Conservation (phyloP, 2,113 vertebrate genomes). For the Centropus bengalensis region DNA sequence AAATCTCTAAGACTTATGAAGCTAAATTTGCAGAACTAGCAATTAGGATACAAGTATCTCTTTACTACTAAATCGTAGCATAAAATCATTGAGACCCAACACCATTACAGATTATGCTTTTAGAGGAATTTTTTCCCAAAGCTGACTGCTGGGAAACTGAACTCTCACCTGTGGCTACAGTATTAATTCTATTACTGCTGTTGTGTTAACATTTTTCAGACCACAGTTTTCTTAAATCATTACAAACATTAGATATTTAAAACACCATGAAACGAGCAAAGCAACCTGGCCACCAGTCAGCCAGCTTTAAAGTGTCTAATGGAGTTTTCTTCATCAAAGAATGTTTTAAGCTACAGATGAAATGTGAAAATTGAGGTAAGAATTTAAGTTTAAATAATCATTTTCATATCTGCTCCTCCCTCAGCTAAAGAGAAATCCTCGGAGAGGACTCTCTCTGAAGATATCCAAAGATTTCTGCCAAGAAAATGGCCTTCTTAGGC, state of each 20-base stretch:
- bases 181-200: background rate
- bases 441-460: background rate
- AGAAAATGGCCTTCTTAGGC: background rate
- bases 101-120: background rate
- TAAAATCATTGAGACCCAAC: background rate
- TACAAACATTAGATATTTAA: background rate
- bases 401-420: background rate
- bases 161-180: background rate
- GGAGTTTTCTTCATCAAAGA: background rate
- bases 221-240: background rate
- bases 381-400: background rate
- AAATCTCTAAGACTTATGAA: background rate
- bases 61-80: slow-evolving; percentile 13
- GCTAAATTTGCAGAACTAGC: slow-evolving; percentile 26
- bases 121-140: background rate
- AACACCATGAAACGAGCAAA: background rate
- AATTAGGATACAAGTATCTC: slow-evolving; percentile 6
- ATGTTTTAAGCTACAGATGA: background rate
- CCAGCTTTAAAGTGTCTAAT: background rate
- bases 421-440: background rate
- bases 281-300: background rate
- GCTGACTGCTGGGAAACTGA: background rate
- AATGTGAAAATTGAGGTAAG: background rate
- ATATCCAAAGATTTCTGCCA: background rate
- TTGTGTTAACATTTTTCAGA: background rate